A percentile compares a stretch with the other conserved stretches of the same genome.
Conservation (phyloP, 2,888 invertebrate genomes). For the Escarpia spicata region DNA sequence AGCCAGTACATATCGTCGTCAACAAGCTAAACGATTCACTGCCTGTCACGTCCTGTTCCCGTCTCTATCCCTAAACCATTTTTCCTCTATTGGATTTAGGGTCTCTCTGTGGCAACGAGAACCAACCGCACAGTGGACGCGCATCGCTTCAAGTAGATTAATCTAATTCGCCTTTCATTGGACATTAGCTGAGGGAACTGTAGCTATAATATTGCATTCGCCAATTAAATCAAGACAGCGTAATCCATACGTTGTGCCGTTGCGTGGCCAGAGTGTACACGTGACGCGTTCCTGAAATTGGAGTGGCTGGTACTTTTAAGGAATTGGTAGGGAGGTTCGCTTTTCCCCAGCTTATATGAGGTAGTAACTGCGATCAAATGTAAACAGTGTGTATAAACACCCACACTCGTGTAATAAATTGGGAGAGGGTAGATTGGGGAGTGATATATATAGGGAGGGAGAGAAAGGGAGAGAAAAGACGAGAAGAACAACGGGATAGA, state of each 20-base stretch:
- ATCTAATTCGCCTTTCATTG: background rate
- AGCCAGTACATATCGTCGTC: background rate
- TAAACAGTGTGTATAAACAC: background rate
- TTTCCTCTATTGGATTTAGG: background rate
- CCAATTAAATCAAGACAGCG: background rate
- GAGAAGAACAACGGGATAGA: too few relatives aligned
- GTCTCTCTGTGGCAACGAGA: background rate
- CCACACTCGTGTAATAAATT: too few relatives aligned
- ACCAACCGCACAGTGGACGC: background rate
- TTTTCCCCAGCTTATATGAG: background rate
- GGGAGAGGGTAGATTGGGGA: too few relatives aligned
- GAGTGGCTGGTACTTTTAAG: background rate
- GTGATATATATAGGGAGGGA: too few relatives aligned
- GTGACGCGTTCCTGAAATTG: background rate
- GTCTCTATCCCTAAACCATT: background rate
- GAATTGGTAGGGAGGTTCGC: background rate
- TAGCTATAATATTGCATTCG: background rate
- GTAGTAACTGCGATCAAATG: background rate
- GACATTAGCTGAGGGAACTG: background rate
- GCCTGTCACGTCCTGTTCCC: background rate
- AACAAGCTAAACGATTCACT: background rate
- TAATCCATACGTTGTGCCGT: background rate
- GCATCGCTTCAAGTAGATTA: background rate
- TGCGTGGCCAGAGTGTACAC: background rate
- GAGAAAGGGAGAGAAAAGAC: background rate